Evolutionary conservation across 2,888 invertebrate genomes (phyloP), one percentile per base, ranked within the genome.

Genomic region (Agrochola litura): DNA sequence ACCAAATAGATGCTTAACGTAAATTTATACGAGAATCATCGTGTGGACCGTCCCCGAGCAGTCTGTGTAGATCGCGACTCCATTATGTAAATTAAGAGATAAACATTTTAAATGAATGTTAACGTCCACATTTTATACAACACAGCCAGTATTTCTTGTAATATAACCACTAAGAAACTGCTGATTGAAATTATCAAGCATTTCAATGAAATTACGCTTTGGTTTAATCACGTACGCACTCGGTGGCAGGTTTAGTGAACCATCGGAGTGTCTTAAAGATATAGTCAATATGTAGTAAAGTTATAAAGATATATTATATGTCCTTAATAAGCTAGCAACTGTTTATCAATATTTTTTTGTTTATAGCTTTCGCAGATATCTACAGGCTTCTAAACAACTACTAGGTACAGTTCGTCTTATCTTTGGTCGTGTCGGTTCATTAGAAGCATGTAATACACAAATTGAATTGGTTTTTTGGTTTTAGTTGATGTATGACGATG

Each of bases 21-120:
- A 91, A 91, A 91, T 92, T 89, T 81, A 86, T 87, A 90, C 85
- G 85, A 88, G 90, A 91, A 90, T 90, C 87, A 85, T 90, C 90
- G 86, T 88, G 76, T 77, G 85, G 78, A 76, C 64, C 89, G 95
- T 95, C 94, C 92, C 95, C 95, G 92, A 93, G 94, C 95, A 92
- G 95, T 95, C 95, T 96, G 93, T 87, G 90, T 87, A 77, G 89
- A 88, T 77, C 86, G 86, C 85, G 91, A 91, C 90, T 92, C 90
- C 93, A 93, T 94, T 95, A 95, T 95, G 96, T 91, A 95, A 96
- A 96, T 95, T 86, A 90, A 91, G 92, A 95, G 92, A 96, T 95
- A 95, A 95, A 94, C 91, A 94, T 95, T 95, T 94, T 91, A 95
- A 94, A 94, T 92, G 90, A 94, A 95, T 94, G 92, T 93, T 91